These are phyloP conservation scores for Ylistrum balloti DNA, from an alignment of 1,140 invertebrate genomes.

Conservation along the genomic window DNA sequence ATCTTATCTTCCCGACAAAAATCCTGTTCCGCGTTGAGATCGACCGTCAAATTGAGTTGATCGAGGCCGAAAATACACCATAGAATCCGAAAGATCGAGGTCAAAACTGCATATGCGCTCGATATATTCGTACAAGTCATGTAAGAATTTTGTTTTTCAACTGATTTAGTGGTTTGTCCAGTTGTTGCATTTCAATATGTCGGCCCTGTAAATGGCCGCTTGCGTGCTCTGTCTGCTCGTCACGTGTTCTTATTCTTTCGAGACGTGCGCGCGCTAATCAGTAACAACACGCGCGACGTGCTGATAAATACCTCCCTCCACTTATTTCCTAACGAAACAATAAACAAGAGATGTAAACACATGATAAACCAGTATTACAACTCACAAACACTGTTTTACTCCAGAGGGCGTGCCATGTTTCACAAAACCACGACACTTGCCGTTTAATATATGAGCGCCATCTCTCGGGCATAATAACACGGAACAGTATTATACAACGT, in stretches of 20 bases:
- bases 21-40: too few relatives aligned
- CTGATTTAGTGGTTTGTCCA: too few relatives aligned
- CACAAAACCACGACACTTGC: not conserved
- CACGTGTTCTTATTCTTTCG: not conserved
- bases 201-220: not conserved
- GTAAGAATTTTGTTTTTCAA: too few relatives aligned
- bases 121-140: too few relatives aligned
- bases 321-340: not conserved
- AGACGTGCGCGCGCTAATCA: not conserved
- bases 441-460: constrained; percentile 16
- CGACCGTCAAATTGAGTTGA: too few relatives aligned
- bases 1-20: too few relatives aligned
- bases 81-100: too few relatives aligned
- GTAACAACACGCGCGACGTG: not conserved
- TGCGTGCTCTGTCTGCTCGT: not conserved
- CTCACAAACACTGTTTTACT: not conserved
- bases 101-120: too few relatives aligned
- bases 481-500: not conserved
- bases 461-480: not conserved
- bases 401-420: not conserved
- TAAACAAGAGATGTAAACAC: not conserved
- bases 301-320: not conserved
- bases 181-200: not conserved
- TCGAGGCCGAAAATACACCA: too few relatives aligned
- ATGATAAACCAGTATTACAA: constrained; percentile 3